These are phyloP conservation scores for Oostethus manadensis DNA, from an alignment of 2,113 vertebrate genomes.

Conservation along the genomic window DNA sequence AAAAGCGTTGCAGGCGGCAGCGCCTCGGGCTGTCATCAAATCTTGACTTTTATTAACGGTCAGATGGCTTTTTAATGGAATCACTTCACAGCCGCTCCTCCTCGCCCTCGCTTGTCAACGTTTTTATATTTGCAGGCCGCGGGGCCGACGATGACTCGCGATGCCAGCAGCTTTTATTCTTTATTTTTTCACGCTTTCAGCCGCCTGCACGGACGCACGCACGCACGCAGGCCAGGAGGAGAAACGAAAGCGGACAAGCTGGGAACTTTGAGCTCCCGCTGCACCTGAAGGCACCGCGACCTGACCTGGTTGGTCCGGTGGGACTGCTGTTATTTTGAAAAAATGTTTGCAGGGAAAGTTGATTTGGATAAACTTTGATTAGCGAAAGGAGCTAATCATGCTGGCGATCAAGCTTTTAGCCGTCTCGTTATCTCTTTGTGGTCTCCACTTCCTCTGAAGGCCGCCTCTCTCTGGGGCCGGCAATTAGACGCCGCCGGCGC, in stretches of 20 bases:
- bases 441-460: slow-evolving; percentile 21
- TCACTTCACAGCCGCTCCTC: slow-evolving; percentile 70
- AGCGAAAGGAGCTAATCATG: slow-evolving; percentile 58
- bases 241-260: background rate
- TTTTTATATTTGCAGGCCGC: slow-evolving; percentile 60
- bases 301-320: too few species aligned
- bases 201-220: too few species aligned
- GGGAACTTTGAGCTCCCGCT: background rate
- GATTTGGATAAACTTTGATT: slow-evolving; percentile 66
- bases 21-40: slow-evolving; percentile 57
- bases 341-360: slow-evolving; percentile 56
- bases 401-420: slow-evolving; percentile 60
- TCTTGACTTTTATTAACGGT: slow-evolving; percentile 77
- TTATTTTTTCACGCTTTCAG: too few species aligned
- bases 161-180: background rate
- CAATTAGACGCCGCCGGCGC: slow-evolving; percentile 24
- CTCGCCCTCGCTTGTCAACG: slow-evolving; percentile 58
- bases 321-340: too few species aligned
- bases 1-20: slow-evolving; percentile 44
- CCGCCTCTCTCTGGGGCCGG: background rate
- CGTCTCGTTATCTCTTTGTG: slow-evolving; percentile 62
- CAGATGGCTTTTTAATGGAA: slow-evolving; percentile 78
- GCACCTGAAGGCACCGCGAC: background rate
- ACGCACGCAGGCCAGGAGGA: background rate
- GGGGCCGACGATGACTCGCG: slow-evolving; percentile 14